Evolutionary conservation across 2,888 invertebrate genomes (phyloP), one percentile per base, ranked within the genome.

Genomic region (Athrips mouffetella): DNA sequence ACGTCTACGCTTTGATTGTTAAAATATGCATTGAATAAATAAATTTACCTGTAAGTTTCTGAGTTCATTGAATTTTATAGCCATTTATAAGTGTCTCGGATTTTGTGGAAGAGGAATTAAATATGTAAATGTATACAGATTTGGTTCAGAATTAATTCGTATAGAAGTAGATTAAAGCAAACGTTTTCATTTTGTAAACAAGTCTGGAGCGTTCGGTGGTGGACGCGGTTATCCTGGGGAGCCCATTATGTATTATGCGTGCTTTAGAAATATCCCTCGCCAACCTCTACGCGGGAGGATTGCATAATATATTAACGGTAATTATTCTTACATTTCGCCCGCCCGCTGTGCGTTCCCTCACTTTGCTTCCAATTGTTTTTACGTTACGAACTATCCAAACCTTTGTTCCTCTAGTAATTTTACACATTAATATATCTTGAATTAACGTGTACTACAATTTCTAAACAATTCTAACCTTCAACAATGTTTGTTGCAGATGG

Each of bases 401-500:
- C 53, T 48, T 48, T 52, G 35, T 25, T 45, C 21, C 25, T 8
- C 40, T 27, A 52, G 48, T 50, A 47, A 52, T 54, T 50, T 41
- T 31, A 30, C 23, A 47, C 35, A 52, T 52, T 45, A 31, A 20
- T 18, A 16, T 11, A 8, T 2, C 8, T 27, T 20, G 11, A 33
- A 45, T 16, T n/a, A n/a, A 35, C 35, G 3, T 4, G 18, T 4
- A 39, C 21, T 15, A 15, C 2, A 15, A 30, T 8, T 23, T 31
- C n/a, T 10, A 25, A 45, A 35, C 35, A 35, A 33, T 1, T 6
- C 7, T 23, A 45, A 35, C 31, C 2, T 20, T 6, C 2, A 13
- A 33, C 16, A 23, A 33, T 59, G n/a, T 69, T 78, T 75, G 60
- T 92, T 92, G 2, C 93, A 99, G 98, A 98, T 99, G 98, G 98